Base-by-base conservation (phyloP, 2,888 invertebrate genomes). In the Drosophila testacea region DNA sequence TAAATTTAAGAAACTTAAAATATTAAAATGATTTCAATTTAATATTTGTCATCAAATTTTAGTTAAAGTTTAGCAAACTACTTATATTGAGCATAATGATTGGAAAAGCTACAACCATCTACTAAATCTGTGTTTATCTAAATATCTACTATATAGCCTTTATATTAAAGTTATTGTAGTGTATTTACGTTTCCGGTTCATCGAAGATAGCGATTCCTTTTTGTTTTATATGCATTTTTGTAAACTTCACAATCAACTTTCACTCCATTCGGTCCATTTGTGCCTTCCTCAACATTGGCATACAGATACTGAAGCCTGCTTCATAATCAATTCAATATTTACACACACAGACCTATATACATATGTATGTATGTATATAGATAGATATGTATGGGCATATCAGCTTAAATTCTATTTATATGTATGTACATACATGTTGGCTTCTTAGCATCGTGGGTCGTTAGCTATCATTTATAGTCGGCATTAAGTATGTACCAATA, bases 391-490 rank as follows among this genome's bases (percentile, higher is more conserved):
- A 39, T 52, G 52, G 38, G 22, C 47, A 57, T 56, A 41, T 46
- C 41, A 46, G 28, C 38, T n/a, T 48, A 36, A 39, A 34, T 44
- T 41, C 41, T 62, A 55, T 38, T 48, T 51, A 55, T 48, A 50
- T 38, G 47, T 47, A 48, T 38, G 47, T 47, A 48, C 39, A 27
- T 34, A 32, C 16, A 16, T 55, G 59, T 68, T 66, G 62, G 42
- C 60, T 69, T 52, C 69, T 71, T 41, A 62, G 48, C 68, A 70
- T 73, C 62, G 59, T 72, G 66, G 71, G 50, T 73, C 71, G 68
- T 48, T 67, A 65, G 77, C 57, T 79, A 82, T 82, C 77, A 67
- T 60, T 48, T 47, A 42, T 42, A 63, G 22, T 36, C 44, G 41
- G 13, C 32, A 67, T 39, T 7, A 16, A 60, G 28, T 38, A 38